Base-by-base conservation (phyloP, 2,797 vertebrate genomes). In the Enteromius unitaeniatus region DNA sequence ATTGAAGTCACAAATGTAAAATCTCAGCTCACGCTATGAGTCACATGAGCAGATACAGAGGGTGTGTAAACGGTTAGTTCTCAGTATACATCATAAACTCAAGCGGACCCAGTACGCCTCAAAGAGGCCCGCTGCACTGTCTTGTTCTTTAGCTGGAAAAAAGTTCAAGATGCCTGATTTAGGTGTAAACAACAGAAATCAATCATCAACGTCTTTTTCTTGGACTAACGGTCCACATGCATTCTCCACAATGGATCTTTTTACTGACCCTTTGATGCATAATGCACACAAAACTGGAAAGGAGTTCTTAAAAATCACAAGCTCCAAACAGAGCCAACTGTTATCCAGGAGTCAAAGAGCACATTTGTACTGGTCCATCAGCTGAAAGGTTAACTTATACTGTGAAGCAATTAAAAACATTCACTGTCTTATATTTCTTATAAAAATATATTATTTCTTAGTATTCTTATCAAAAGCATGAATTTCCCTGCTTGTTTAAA, bases 1-100 rank as follows among this genome's bases (percentile, higher is more conserved):
- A 34, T 42, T 26, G 13, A 69, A 37, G 26, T 34, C 45, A 40
- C 81, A n/a, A 28, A 40, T 58, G 64, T 58, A 51, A 83, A 85
- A 87, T 80, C 84, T 67, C 64, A 11, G 60, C 69, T 74, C 13
- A 58, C 17, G 81, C 73, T 83, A 53, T 47, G 62, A 87, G 80
- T 82, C 83, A 79, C 76, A 19, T 64, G 60, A 87, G 70, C 58
- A 55, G 42, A 79, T 79, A 82, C 34, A 0, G 7, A 28, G 47
- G 70, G 49, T 2, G 34, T 67, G 40, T 81, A 65, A 73, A 73
- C 76, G 49, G 26, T 26, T 19, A 37, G 28, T 6, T 40, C 65
- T 68, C 26, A n/a, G 13, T 78, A 55, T n/a, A 55, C 69, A 67
- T 78, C 70, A 81, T 51, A 14, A 67, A 49, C 79, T 51, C 34